These are phyloP conservation scores for Diprion similis DNA, from an alignment of 1,140 invertebrate genomes.

Conservation along the genomic window DNA sequence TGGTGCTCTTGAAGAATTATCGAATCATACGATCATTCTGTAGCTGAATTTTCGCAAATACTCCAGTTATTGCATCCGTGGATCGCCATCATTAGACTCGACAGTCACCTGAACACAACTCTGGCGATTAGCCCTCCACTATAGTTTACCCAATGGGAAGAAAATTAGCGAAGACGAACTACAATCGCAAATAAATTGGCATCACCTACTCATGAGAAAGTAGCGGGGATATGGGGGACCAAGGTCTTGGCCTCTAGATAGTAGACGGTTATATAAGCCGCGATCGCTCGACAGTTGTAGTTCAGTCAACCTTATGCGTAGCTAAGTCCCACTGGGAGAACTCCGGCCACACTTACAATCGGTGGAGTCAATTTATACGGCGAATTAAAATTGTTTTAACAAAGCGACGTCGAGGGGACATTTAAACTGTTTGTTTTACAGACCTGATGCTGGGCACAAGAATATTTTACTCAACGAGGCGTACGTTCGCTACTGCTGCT, in stretches of 20 bases:
- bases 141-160: no score
- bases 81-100: no score
- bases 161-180: no score
- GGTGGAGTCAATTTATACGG: not conserved
- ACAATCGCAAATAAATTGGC: no score
- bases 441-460: constrained; percentile 32
- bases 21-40: no score
- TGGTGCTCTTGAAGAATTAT: no score
- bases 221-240: not conserved
- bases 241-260: constrained; percentile 35
- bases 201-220: not conserved
- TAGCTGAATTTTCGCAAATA: no score
- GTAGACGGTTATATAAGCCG: constrained; percentile 34
- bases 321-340: not conserved
- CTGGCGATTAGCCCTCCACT: no score
- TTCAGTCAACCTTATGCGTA: constrained; percentile 36
- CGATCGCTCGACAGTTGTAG: constrained; percentile 22
- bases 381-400: not conserved
- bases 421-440: not conserved
- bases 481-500: constrained; percentile 30
- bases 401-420: not conserved
- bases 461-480: constrained; percentile 23
- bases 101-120: no score
- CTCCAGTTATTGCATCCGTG: no score
- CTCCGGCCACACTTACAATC: not conserved